phyloP scores from a whole-genome alignment of 2,113 vertebrate species.

The Pachyramphus minor region DNA sequence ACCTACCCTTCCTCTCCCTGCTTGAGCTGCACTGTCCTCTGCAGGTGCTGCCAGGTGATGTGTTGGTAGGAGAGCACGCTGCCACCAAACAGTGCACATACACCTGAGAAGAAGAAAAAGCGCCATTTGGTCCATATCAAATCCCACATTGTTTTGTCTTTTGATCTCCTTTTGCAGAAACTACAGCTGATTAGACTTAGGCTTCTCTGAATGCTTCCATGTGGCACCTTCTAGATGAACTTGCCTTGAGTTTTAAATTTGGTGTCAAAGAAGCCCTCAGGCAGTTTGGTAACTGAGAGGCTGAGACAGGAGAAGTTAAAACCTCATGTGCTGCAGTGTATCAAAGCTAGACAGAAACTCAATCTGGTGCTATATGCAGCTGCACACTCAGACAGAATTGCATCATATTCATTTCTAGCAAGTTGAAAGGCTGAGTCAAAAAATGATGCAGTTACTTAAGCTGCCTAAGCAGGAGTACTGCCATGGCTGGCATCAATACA shows the following conservation, averaged over 20 bases:
- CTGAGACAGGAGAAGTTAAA: slow-evolving; percentile 17
- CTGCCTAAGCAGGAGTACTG: not conserved
- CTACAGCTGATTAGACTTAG: not conserved
- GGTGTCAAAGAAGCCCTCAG: slow-evolving; percentile 2
- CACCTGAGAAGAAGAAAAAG: not conserved
- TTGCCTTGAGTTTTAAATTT: slow-evolving; percentile 8
- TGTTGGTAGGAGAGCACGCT: not conserved
- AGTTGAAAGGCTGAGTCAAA: not conserved
- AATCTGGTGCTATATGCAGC: slow-evolving; percentile 33
- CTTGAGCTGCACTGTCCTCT: not conserved
- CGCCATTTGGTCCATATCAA: not conserved
- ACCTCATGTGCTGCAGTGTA: not conserved
- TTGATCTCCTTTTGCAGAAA: not conserved
- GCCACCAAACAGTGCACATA: slow-evolving; percentile 9
- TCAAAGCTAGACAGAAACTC: slow-evolving; percentile 39
- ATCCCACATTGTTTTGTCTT: not conserved
- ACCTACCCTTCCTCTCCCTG: not conserved
- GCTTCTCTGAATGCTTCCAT: not conserved
- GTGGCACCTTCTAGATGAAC: not conserved
- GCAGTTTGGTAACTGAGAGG: slow-evolving; percentile 34
- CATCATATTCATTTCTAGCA: slow-evolving; percentile 27
- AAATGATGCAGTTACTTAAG: not conserved
- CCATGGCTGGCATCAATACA: not conserved
- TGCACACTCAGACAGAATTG: slow-evolving; percentile 20
- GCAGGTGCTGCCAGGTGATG: not conserved